phyloP scores from a whole-genome alignment of 2,797 vertebrate species.

The Hippopotamyrus pictus region DNA sequence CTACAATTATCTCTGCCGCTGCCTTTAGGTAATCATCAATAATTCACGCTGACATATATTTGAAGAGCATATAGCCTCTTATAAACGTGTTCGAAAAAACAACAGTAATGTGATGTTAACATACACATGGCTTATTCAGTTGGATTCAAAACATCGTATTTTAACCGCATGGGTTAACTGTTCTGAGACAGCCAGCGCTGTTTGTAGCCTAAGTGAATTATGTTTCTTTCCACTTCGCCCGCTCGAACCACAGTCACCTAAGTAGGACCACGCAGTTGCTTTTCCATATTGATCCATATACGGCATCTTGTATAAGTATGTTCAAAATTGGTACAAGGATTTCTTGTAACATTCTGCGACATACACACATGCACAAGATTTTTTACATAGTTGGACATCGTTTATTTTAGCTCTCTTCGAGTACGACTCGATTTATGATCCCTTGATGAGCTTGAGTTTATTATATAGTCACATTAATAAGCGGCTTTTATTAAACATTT shows the following conservation, averaged over 20 bases:
- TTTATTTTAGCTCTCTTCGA: not conserved
- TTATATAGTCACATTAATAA: not conserved
- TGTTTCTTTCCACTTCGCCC: not conserved
- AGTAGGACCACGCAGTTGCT: not conserved
- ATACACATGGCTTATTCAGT: not conserved
- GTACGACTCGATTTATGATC: not conserved
- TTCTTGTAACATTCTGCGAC: not conserved
- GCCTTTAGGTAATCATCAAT: not conserved
- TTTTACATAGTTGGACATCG: not conserved
- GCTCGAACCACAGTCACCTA: not conserved
- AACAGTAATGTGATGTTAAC: not conserved
- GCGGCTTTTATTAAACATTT: not conserved
- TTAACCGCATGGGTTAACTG: not conserved
- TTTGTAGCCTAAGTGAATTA: not conserved
- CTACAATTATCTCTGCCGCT: not conserved
- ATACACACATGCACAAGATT: not conserved
- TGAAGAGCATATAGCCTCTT: not conserved
- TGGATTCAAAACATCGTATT: not conserved
- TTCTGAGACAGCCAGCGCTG: not conserved
- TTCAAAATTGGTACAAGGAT: not conserved
- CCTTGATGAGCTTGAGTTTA: not conserved
- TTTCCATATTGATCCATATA: not conserved
- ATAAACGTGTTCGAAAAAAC: not conserved
- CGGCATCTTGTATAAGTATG: not conserved
- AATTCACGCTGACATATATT: not conserved